Evolutionary conservation across 2,113 vertebrate species (phyloP).

Genomic region (Stigmatopora argus): DNA sequence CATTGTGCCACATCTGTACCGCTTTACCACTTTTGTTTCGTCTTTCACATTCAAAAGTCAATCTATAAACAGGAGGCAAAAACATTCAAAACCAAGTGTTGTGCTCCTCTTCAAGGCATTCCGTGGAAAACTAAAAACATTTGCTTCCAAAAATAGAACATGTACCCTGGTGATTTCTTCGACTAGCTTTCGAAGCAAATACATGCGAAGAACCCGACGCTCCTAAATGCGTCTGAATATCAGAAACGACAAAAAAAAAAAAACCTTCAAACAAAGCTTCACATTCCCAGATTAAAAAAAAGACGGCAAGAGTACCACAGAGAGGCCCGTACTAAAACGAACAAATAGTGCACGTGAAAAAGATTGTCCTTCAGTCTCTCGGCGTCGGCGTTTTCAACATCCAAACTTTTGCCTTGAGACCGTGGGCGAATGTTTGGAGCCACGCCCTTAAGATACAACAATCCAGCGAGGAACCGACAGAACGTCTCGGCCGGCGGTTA

Average conservation of each 20-base stretch:
- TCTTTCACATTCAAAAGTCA: neutral
- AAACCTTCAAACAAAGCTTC: conserved; percentile 18
- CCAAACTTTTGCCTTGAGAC: neutral
- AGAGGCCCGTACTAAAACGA: neutral
- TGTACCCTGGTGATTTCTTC: neutral
- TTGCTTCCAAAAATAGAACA: neutral
- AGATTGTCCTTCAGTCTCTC: neutral
- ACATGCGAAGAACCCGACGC: neutral
- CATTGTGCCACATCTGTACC: neutral
- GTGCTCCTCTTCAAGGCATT: neutral
- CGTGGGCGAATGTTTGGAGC: too few species aligned
- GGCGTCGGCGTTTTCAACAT: neutral
- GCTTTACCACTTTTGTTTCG: neutral
- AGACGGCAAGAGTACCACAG: neutral
- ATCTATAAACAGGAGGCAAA: neutral
- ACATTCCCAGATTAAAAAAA: conserved; percentile 24
- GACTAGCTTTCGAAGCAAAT: neutral
- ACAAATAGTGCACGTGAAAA: conserved; percentile 4
- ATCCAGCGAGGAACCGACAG: too few species aligned
- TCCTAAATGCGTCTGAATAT: conserved; percentile 2
- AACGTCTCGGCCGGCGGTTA: neutral
- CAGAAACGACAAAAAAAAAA: neutral
- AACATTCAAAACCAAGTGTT: neutral
- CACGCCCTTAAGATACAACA: neutral
- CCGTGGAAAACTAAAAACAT: neutral